Conservation (phyloP, 2,888 invertebrate genomes). For the Hypsopygia costalis region DNA sequence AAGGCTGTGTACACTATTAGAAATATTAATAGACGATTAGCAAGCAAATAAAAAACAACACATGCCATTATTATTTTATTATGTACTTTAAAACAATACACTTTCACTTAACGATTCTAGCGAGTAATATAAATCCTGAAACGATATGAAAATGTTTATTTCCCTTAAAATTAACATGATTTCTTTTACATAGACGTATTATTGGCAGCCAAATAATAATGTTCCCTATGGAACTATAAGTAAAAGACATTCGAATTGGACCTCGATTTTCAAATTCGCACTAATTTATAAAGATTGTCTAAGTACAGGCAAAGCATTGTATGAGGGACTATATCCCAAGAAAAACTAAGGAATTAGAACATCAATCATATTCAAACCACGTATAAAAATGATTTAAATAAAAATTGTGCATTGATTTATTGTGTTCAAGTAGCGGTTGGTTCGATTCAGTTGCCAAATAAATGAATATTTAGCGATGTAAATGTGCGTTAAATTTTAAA, state of each 20-base stretch:
- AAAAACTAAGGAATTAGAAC: no score
- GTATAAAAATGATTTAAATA: no score
- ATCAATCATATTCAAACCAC: no score
- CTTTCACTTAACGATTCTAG: conserved; percentile 75
- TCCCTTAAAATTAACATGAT: conserved; percentile 73
- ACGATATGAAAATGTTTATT: conserved; percentile 62
- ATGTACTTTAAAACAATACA: conserved; percentile 71
- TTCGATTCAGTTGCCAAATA: no score
- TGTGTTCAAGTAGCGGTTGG: no score
- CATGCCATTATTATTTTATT: conserved; percentile 64
- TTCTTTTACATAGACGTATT: conserved; percentile 59
- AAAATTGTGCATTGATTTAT: no score
- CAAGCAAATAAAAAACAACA: conserved; percentile 13
- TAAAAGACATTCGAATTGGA: conserved; percentile 76
- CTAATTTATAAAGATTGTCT: conserved; percentile 53
- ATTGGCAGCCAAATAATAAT: conserved; percentile 45
- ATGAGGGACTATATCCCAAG: not conserved
- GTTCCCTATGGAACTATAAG: conserved; percentile 56
- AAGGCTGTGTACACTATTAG: conserved; percentile 26
- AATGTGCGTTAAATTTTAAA: no score
- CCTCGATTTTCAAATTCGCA: conserved; percentile 72
- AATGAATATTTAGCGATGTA: no score
- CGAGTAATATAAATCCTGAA: conserved; percentile 72
- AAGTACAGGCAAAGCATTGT: conserved; percentile 25
- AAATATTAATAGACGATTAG: conserved; percentile 24